phyloP scores from a whole-genome alignment of 2,113 vertebrate genomes.

The Cercopithecus mona region DNA sequence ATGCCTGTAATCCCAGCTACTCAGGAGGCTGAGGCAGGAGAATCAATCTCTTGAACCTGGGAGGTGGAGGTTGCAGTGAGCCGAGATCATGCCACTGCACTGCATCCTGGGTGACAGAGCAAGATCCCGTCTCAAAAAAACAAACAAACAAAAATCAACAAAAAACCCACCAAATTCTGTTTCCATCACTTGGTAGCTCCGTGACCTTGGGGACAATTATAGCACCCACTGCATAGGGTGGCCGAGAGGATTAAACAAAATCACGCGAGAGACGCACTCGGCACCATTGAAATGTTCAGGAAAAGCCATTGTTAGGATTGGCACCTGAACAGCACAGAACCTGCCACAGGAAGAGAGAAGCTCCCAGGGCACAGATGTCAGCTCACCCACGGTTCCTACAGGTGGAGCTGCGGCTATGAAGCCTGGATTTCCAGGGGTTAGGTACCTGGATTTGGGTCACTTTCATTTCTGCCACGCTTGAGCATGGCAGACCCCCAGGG shows the following conservation, averaged over 20 bases:
- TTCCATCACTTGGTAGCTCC: background rate
- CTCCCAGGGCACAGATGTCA: too few species aligned
- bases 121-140: too few species aligned
- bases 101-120: too few species aligned
- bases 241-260: background rate
- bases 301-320: background rate
- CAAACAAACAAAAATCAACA: too few species aligned
- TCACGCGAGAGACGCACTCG: background rate
- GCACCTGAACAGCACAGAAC: background rate
- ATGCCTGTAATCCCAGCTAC: too few species aligned
- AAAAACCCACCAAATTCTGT: too few species aligned
- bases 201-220: background rate
- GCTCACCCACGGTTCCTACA: too few species aligned
- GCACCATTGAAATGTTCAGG: background rate
- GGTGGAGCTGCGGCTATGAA: background rate
- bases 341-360: too few species aligned
- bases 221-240: background rate
- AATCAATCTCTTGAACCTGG: too few species aligned
- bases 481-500: fast-evolving
- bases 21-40: too few species aligned
- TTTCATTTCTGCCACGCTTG: background rate
- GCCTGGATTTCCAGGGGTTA: background rate
- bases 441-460: background rate
- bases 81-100: too few species aligned
- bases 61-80: too few species aligned